These are phyloP conservation scores for Drosophila kanapiae DNA, from an alignment of 1,140 invertebrate genomes.

Conservation along the genomic window DNA sequence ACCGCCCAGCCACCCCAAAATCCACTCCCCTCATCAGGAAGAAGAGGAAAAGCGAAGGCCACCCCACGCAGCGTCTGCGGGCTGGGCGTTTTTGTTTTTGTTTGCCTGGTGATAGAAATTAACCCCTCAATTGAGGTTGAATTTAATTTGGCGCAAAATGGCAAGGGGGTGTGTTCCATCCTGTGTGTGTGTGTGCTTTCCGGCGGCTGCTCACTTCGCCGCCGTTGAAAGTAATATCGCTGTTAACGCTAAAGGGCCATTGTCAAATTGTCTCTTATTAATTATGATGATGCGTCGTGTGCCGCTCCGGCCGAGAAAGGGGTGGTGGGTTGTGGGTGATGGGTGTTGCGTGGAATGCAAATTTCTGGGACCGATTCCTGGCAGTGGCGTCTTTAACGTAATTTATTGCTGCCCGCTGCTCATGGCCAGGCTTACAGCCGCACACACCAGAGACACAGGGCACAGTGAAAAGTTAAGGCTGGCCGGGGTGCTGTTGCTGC, in stretches of 20 bases:
- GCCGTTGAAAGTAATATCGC: conserved; percentile 78
- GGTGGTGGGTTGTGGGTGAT: conserved; percentile 12
- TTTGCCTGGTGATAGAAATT: conserved; percentile 85
- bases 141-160: conserved; percentile 85
- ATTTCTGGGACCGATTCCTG: conserved; percentile 61
- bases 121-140: conserved; percentile 85
- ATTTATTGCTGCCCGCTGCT: conserved; percentile 72
- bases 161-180: conserved; percentile 65
- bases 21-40: conserved; percentile 12
- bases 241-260: conserved; percentile 82
- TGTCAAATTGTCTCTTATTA: conserved; percentile 84
- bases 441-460: conserved; percentile 27
- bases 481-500: conserved; percentile 21
- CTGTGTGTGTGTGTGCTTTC: conserved; percentile 33
- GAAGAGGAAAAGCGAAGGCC: conserved; percentile 4
- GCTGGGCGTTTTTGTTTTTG: conserved; percentile 72
- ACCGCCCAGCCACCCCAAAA: conserved; percentile 9
- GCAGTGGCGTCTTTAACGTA: conserved; percentile 78
- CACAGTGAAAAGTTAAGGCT: conserved; percentile 72
- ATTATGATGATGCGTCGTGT: conserved; percentile 80
- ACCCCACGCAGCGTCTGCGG: conserved; percentile 50
- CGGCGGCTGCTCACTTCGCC: conserved; percentile 61
- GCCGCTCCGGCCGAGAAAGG: conserved; percentile 23
- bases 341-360: conserved; percentile 58
- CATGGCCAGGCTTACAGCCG: conserved; percentile 33